Conservation (phyloP, 2,888 invertebrate genomes). For the Cremastinae sp. region DNA sequence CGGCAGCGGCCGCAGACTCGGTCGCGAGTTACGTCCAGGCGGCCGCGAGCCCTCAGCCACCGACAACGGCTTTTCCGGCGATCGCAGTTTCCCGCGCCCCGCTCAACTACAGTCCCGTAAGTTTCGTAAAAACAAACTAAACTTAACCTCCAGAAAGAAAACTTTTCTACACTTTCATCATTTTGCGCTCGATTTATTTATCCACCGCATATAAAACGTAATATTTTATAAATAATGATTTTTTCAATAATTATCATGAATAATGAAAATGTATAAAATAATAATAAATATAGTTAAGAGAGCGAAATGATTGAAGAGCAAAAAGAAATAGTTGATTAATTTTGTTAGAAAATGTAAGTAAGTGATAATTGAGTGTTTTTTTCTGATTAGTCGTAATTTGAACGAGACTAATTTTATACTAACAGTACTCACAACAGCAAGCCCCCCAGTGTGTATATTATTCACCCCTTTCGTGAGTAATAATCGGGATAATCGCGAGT, state of each 20-base stretch:
- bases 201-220: no score
- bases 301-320: no score
- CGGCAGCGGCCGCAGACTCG: slow-evolving; percentile 85
- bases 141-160: not conserved
- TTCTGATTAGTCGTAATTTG: slow-evolving; percentile 55
- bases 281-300: no score
- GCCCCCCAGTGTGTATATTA: slow-evolving; percentile 75
- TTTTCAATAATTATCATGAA: not conserved
- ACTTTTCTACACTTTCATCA: not conserved
- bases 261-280: not conserved
- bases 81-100: slow-evolving; percentile 96
- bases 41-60: slow-evolving; percentile 96
- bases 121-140: slow-evolving; percentile 76
- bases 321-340: no score
- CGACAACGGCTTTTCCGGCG: slow-evolving; percentile 91
- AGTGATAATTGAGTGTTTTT: not conserved
- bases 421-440: slow-evolving; percentile 82
- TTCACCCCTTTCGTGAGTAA: slow-evolving; percentile 68
- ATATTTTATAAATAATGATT: not conserved
- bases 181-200: no score
- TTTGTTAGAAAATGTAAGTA: no score
- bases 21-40: slow-evolving; percentile 96
- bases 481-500: slow-evolving; percentile 63
- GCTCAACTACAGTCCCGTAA: slow-evolving; percentile 96
- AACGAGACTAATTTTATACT: slow-evolving; percentile 64